Percentiles rank a stretch among this genome's conserved stretches.
These are phyloP conservation scores for Cherax quadricarinatus DNA, from an alignment of 1,140 invertebrate genomes.

Conservation along the genomic window DNA sequence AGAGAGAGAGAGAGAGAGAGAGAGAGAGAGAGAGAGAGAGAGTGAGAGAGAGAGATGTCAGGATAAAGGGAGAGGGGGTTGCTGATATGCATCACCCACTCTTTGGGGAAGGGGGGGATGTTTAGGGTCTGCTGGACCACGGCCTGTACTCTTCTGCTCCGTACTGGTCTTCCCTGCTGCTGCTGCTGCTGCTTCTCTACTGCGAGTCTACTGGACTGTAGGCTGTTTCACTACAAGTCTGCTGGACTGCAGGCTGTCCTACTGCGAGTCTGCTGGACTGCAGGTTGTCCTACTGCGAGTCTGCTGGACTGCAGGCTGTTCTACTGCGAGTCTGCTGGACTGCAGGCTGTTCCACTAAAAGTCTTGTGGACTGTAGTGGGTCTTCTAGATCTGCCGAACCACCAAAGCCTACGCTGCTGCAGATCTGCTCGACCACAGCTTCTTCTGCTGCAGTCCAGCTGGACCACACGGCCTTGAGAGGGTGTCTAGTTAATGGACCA, in stretches of 20 bases:
- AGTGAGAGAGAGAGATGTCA: slow-evolving; percentile 36
- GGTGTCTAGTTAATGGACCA: no score
- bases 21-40: slow-evolving; percentile 18
- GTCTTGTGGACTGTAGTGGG: no score
- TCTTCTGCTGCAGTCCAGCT: no score
- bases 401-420: no score
- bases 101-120: not conserved
- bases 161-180: not conserved
- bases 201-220: not conserved
- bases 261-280: no score
- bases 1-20: slow-evolving; percentile 5
- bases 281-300: no score
- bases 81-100: slow-evolving; percentile 52
- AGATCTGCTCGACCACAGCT: no score
- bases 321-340: no score
- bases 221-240: not conserved
- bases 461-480: no score
- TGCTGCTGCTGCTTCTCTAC: not conserved
- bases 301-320: no score
- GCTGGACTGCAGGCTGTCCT: not conserved
- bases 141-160: not conserved
- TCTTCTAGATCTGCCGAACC: not conserved
- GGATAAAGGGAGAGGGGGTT: slow-evolving; percentile 25
- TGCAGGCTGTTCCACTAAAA: no score
- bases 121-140: not conserved